Base-by-base conservation (phyloP, 2,113 vertebrate genomes). In the Motacilla tschutschensis region DNA sequence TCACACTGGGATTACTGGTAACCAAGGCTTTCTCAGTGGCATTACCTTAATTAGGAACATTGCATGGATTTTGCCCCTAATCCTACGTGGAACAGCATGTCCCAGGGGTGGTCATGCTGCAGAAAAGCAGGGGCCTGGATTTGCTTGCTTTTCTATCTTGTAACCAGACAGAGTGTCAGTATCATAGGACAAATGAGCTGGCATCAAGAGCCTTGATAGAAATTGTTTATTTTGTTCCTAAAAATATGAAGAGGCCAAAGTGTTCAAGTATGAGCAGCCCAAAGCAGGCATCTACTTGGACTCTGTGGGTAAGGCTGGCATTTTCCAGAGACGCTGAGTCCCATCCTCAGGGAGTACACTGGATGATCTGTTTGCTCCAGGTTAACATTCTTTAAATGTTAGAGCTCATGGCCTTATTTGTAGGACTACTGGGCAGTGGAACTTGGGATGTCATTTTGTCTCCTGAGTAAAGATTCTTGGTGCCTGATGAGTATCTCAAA, bases 201-300 rank as follows among this genome's bases (percentile, higher is more conserved):
- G 60, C 73, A 92, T 41, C 16, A 48, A 80, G 10, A 1, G 16
- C 31, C 47, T 85, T 85, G 76, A 38, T 83, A 50, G 60, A 93
- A 87, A 89, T 59, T 93, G 85, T 92, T 95, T 93, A 67, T 80
- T 85, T 91, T 94, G 73, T 85, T 92, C 79, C 93, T 94, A 95
- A 94, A 95, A 92, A 94, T 95, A 95, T 0, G 0, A 85, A 79
- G 10, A 89, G 80, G 60, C n/a, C 73, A 80, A 82, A 92, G 71
- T 33, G 62, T 83, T 85, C 76, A 67, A 90, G 72, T 57, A 82
- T 10, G 25, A 83, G 53, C 47, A 70, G 57, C 57, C 69, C 24
- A 90, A 87, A 83, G 72, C 47, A 88, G 80, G n/a, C 88, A 90
- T 79, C 69, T 69, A 38, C 21, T 73, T 62, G 59, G 38, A 40